Base-by-base conservation (phyloP, 2,888 invertebrate species). In the Strigamia transsilvanica region DNA sequence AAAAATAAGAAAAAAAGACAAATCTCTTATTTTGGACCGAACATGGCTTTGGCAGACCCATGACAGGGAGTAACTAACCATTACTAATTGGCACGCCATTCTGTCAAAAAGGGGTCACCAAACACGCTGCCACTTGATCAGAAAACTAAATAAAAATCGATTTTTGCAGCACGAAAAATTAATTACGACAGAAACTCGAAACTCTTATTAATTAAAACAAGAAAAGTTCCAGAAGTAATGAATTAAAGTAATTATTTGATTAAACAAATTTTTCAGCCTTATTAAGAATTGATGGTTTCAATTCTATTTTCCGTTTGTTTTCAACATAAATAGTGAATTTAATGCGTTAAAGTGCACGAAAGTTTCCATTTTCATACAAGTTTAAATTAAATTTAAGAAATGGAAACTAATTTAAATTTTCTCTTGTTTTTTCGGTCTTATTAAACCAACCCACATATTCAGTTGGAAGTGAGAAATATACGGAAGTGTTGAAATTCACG, bases 61-160 rank as follows among this genome's bases (percentile, higher is more conserved):
- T 27, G 73, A 73, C 73, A 73, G 73, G 73, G 73, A 73, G 73
- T 73, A 73, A 73, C 73, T 73, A 73, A 73, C 73, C 73, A 73
- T 73, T 73, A 73, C 73, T 73, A 73, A 73, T 73, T 32, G 73
- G 12, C 73, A 73, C 73, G 73, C 32, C 13, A 73, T 27, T 32
- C 73, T 27, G 73, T 73, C 73, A 32, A 73, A 27, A 23, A 73
- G 73, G n/a, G 73, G 73, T 73, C 73, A 73, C 73, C 73, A 73
- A 73, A 73, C 73, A 73, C 32, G 73, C 32, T 73, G 27, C 73
- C 73, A n/a, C 27, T 73, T 73, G 73, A 73, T 73, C n/a, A 73
- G 23, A 23, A 66, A 66, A 66, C 61, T 73, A 73, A 73, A 27
- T n/a, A 18, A 56, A 56, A 56, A 56, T 56, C 56, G n/a, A 56